phyloP scores from a whole-genome alignment of 2,113 vertebrate genomes.

The Megaleporinus macrocephalus region DNA sequence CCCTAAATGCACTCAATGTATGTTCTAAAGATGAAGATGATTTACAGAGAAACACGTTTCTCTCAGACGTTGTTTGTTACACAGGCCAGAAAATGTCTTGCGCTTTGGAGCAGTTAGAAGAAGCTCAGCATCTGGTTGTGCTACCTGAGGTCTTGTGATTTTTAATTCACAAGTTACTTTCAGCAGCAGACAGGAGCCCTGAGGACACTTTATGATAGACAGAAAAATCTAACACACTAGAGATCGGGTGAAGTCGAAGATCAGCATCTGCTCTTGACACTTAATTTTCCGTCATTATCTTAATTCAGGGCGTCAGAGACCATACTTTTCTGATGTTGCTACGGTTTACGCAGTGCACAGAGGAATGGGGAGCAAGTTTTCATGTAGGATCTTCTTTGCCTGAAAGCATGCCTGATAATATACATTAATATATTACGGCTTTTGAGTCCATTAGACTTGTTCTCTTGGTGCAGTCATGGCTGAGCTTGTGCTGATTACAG shows the following conservation, averaged over 20 bases:
- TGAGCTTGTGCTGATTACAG: slow-evolving; percentile 72
- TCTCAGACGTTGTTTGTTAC: too few relatives aligned
- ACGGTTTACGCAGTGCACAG: neutral
- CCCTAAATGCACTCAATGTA: too few relatives aligned
- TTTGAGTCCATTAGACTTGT: slow-evolving; percentile 75
- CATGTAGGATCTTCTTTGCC: neutral
- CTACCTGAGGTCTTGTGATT: too few relatives aligned
- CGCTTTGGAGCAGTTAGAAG: too few relatives aligned
- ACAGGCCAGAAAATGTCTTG: too few relatives aligned
- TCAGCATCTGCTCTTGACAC: neutral
- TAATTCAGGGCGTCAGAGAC: neutral
- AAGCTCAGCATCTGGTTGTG: too few relatives aligned
- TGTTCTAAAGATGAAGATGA: too few relatives aligned
- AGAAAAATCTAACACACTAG: neutral
- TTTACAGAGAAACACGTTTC: too few relatives aligned
- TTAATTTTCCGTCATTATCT: neutral
- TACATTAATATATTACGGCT: slow-evolving; percentile 13
- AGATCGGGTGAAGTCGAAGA: neutral
- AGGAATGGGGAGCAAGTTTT: neutral
- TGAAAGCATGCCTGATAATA: neutral
- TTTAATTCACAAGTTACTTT: too few relatives aligned
- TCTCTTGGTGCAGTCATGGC: slow-evolving; percentile 73
- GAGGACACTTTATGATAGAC: too few relatives aligned
- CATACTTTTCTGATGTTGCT: neutral
- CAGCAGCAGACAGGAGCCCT: too few relatives aligned